Percentiles rank a stretch among this genome's conserved stretches.
Conservation (phyloP, 2,113 vertebrate genomes). For the Melierax canorus region DNA sequence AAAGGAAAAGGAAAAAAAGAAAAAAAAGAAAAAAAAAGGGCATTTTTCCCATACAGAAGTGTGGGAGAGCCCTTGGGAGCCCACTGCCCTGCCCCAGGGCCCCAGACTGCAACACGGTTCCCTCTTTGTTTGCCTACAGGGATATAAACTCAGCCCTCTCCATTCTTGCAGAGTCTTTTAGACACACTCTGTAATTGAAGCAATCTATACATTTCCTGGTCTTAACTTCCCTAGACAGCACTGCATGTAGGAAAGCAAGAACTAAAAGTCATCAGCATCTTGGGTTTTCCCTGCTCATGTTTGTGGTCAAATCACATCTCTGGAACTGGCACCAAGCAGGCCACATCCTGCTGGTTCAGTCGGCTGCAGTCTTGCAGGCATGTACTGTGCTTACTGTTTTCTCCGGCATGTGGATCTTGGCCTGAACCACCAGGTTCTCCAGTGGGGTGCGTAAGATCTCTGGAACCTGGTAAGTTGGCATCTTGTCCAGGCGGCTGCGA, state of each 20-base stretch:
- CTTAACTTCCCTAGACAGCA: background rate
- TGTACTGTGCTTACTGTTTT: slow-evolving; percentile 73
- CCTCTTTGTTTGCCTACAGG: background rate
- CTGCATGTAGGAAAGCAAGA: background rate
- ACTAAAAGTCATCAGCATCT: background rate
- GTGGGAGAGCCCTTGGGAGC: background rate
- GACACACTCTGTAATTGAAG: background rate
- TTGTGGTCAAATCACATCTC: background rate
- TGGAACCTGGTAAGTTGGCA: slow-evolving; percentile 86
- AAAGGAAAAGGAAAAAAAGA: too few species aligned
- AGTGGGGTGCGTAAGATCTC: slow-evolving; percentile 94
- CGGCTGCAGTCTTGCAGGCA: rapidly evolving
- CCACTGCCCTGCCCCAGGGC: background rate
- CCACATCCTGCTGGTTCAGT: background rate
- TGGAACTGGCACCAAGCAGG: background rate
- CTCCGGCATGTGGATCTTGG: slow-evolving; percentile 93
- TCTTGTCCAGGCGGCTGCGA: slow-evolving; percentile 80
- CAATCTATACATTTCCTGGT: background rate
- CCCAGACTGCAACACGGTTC: background rate
- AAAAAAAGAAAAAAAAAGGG: background rate
- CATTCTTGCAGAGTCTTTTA: background rate
- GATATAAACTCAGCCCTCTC: background rate
- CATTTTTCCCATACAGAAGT: background rate
- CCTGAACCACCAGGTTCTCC: slow-evolving; percentile 91
- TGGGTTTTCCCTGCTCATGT: rapidly evolving